A percentile compares a stretch with the other conserved stretches of the same genome.
Evolutionary conservation across 2,797 vertebrate genomes (phyloP).

Genomic region (Eleutherodactylus coqui): DNA sequence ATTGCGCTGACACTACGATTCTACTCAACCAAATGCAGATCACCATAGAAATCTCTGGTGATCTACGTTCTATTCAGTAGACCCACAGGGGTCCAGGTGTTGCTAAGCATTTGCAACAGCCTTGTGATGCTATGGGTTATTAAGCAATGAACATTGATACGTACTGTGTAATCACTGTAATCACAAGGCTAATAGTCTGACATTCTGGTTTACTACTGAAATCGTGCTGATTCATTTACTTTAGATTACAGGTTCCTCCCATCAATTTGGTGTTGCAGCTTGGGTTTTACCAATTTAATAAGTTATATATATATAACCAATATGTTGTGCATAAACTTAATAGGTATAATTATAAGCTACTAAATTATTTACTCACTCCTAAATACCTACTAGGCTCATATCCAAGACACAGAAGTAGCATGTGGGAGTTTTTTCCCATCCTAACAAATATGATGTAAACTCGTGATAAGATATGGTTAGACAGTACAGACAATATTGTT

Average conservation of each 20-base stretch:
- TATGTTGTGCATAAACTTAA: conserved; percentile 18
- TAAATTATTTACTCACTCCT: conserved; percentile 4
- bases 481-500: neutral
- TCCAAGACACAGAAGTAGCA: neutral
- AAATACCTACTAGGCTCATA: neutral
- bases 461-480: neutral
- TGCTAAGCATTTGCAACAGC: neutral
- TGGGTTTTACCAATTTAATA: conserved; percentile 22
- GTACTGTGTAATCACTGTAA: neutral
- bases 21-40: too few species aligned
- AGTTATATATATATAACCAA: conserved; percentile 41
- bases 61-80: too few species aligned
- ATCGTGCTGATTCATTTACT: neutral
- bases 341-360: conserved; percentile 41
- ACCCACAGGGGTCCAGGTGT: too few species aligned
- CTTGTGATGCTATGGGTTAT: neutral
- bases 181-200: neutral
- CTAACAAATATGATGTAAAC: neutral
- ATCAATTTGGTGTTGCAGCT: conserved; percentile 25
- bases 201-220: neutral
- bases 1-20: too few species aligned
- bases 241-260: conserved; percentile 36
- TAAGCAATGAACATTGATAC: neutral
- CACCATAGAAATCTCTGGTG: too few species aligned
- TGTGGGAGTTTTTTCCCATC: neutral